Evolutionary conservation across 2,888 invertebrate genomes (phyloP).

Genomic region (Lasioglossum figueresi): DNA sequence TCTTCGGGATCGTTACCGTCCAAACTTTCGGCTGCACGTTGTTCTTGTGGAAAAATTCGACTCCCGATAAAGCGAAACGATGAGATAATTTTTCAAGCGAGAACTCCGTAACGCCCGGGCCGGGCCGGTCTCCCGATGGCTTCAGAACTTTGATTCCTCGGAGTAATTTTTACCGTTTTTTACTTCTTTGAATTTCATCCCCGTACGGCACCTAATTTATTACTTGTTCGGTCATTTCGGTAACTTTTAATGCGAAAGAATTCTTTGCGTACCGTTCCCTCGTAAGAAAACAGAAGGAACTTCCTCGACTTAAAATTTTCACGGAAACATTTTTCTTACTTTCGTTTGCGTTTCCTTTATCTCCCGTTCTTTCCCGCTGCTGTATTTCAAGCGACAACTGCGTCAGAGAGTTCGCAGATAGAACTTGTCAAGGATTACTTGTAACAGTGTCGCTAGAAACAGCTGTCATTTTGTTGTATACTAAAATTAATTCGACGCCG

Average conservation of each 20-base stretch:
- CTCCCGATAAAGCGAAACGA: conserved; percentile 10
- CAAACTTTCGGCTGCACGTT: background rate
- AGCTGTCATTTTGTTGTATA: background rate
- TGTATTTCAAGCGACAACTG: background rate
- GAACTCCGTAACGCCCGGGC: background rate
- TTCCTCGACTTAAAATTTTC: background rate
- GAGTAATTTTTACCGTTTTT: background rate
- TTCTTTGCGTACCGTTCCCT: background rate
- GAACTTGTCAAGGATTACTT: background rate
- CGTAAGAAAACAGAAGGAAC: background rate
- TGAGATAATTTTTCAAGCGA: conserved; percentile 3
- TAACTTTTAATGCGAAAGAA: conserved; percentile 5
- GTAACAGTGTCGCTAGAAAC: background rate
- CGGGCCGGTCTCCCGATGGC: background rate
- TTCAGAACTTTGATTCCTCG: background rate
- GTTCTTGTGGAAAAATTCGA: conserved; percentile 7
- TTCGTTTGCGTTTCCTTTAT: conserved; percentile 1
- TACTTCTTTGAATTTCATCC: background rate
- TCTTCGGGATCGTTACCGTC: background rate
- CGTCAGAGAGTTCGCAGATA: background rate
- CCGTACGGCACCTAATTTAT: background rate
- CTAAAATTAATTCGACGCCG: background rate
- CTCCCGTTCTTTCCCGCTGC: background rate
- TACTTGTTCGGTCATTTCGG: conserved; percentile 3
- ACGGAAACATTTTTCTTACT: conserved; percentile 9